Evolutionary conservation across 1,140 invertebrate species (phyloP).

Genomic region (Drosophila bocki): DNA sequence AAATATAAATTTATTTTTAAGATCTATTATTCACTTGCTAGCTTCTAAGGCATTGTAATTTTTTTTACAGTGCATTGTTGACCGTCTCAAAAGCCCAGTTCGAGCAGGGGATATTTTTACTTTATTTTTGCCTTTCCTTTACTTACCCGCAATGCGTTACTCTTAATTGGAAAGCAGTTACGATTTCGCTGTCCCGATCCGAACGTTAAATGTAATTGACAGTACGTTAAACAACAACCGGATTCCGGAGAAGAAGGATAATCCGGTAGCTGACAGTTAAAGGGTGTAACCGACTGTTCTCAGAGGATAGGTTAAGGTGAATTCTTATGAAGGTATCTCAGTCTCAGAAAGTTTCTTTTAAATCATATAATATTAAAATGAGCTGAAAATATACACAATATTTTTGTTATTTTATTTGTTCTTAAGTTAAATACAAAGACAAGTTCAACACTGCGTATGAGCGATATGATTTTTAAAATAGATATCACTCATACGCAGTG

Average conservation of each 20-base stretch:
- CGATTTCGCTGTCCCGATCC: constrained; percentile 53
- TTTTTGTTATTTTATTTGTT: not conserved
- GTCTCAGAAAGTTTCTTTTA: not conserved
- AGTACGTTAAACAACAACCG: constrained; percentile 50
- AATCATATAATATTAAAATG: not conserved
- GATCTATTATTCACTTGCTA: too few species aligned
- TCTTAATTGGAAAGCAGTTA: constrained; percentile 73
- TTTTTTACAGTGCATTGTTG: constrained; percentile 14
- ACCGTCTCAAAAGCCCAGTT: constrained; percentile 12
- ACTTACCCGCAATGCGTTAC: constrained; percentile 60
- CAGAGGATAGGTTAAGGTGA: not conserved
- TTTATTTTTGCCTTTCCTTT: constrained; percentile 7
- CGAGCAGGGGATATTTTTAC: not conserved
- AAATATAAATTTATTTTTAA: too few species aligned
- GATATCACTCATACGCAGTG: not conserved
- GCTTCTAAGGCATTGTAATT: too few species aligned
- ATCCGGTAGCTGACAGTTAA: constrained; percentile 38
- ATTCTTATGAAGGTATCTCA: too few species aligned
- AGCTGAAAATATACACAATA: not conserved
- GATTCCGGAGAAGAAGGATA: constrained; percentile 10
- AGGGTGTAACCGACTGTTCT: constrained; percentile 26
- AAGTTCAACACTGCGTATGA: not conserved
- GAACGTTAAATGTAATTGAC: constrained; percentile 65
- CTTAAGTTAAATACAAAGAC: not conserved
- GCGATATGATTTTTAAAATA: not conserved